phyloP scores from a whole-genome alignment of 2,888 invertebrate genomes.

The Baronia brevicornis region DNA sequence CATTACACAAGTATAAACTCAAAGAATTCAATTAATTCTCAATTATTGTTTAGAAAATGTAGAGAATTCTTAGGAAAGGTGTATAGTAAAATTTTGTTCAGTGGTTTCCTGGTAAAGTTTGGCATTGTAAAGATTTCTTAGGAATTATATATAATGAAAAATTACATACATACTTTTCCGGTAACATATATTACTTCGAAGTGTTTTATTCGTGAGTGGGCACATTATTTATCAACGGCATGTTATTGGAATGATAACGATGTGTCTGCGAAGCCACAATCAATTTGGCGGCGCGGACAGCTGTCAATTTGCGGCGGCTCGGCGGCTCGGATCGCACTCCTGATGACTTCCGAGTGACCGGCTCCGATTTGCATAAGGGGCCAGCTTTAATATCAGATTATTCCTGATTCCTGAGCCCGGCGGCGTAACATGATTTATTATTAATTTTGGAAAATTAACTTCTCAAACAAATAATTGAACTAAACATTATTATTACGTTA shows the following conservation, averaged over 20 bases:
- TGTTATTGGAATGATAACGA: conserved; percentile 30
- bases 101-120: too few species aligned
- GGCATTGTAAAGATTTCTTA: too few species aligned
- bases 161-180: too few species aligned
- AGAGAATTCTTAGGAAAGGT: too few species aligned
- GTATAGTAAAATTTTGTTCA: too few species aligned
- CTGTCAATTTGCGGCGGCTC: conserved; percentile 61
- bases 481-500: conserved; percentile 42
- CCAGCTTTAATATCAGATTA: conserved; percentile 67
- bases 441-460: conserved; percentile 68
- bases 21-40: too few species aligned
- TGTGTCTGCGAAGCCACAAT: conserved; percentile 48
- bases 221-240: conserved; percentile 24
- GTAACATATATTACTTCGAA: too few species aligned
- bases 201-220: too few species aligned
- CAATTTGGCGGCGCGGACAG: conserved; percentile 50
- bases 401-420: conserved; percentile 56
- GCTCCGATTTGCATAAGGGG: conserved; percentile 70
- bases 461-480: conserved; percentile 44
- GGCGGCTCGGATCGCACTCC: conserved; percentile 23
- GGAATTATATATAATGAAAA: too few species aligned
- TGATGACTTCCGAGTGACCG: conserved; percentile 73
- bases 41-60: too few species aligned
- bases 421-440: conserved; percentile 53
- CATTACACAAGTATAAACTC: too few species aligned